Conservation (phyloP, 1,140 invertebrate genomes). For the Vanessa atalanta region DNA sequence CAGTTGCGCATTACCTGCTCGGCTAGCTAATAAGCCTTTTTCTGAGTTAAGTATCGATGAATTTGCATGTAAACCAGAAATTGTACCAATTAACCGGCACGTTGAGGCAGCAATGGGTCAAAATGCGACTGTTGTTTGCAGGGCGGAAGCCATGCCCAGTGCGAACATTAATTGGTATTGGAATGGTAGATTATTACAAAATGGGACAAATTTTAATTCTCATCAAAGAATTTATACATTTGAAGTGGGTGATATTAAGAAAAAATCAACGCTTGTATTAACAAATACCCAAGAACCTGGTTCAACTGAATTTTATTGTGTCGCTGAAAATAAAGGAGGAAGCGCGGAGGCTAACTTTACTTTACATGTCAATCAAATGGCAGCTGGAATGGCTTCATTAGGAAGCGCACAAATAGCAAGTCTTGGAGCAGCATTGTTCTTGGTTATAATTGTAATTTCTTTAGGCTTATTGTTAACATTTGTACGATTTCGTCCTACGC, state of each 20-base stretch:
- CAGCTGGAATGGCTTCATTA: conserved; percentile 89
- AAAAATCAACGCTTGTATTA: conserved; percentile 89
- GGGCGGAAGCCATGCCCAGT: conserved; percentile 89
- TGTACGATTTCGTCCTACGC: conserved; percentile 85
- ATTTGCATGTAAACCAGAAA: conserved; percentile 93
- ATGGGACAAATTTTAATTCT: conserved; percentile 90
- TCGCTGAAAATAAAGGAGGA: conserved; percentile 94
- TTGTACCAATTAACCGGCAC: conserved; percentile 87
- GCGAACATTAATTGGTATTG: conserved; percentile 93
- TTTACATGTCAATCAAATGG: conserved; percentile 88
- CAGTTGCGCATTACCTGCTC: conserved; percentile 86
- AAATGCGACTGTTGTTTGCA: conserved; percentile 91
- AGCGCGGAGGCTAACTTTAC: conserved; percentile 96
- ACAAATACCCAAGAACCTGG: conserved; percentile 94
- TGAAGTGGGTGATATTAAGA: conserved; percentile 88
- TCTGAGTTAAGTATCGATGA: conserved; percentile 89
- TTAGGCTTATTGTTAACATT: conserved; percentile 88
- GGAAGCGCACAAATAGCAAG: conserved; percentile 92
- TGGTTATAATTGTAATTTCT: conserved; percentile 89
- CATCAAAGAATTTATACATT: conserved; percentile 90
- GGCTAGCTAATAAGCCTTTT: conserved; percentile 86
- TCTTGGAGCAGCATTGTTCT: conserved; percentile 89
- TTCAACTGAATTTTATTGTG: conserved; percentile 93
- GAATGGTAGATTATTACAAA: conserved; percentile 89
- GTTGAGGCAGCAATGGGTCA: conserved; percentile 89